Evolutionary conservation across 2,797 vertebrate genomes (phyloP).

Genomic region (Molossus alvarezi): DNA sequence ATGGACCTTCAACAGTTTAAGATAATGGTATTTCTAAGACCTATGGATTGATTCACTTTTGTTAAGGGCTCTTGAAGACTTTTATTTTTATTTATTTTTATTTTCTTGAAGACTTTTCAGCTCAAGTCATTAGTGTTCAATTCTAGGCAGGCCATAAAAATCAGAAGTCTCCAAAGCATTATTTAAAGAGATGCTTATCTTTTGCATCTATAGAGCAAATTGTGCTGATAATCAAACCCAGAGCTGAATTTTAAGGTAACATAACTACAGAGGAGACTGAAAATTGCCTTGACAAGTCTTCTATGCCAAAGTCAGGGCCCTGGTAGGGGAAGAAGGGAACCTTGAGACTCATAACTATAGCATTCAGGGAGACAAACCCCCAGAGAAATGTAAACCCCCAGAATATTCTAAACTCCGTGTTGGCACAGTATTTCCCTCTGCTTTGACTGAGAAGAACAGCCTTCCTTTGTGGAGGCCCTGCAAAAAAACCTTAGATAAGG

Average conservation of each 20-base stretch:
- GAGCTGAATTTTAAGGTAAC: background rate
- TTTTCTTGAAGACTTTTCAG: too few species aligned
- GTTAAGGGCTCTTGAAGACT: background rate
- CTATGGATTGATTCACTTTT: background rate
- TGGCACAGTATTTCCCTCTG: background rate
- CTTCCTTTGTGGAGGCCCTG: background rate
- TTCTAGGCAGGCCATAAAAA: slow-evolving; percentile 6
- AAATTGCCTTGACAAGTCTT: background rate
- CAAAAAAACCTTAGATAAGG: background rate
- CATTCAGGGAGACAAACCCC: background rate
- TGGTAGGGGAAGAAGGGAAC: background rate
- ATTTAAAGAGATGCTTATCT: background rate
- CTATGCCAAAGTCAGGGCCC: background rate
- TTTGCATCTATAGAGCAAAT: background rate
- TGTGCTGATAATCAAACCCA: background rate
- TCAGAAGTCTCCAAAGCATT: background rate
- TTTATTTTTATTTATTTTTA: too few species aligned
- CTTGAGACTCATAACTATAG: background rate
- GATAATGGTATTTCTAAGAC: background rate
- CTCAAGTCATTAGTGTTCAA: slow-evolving; percentile 13
- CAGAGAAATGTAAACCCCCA: background rate
- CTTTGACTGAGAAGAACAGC: background rate
- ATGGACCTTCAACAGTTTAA: background rate
- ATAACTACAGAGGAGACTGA: background rate
- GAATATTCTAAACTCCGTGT: background rate